phyloP scores from a whole-genome alignment of 2,888 invertebrate species.

The Unio pictorum region DNA sequence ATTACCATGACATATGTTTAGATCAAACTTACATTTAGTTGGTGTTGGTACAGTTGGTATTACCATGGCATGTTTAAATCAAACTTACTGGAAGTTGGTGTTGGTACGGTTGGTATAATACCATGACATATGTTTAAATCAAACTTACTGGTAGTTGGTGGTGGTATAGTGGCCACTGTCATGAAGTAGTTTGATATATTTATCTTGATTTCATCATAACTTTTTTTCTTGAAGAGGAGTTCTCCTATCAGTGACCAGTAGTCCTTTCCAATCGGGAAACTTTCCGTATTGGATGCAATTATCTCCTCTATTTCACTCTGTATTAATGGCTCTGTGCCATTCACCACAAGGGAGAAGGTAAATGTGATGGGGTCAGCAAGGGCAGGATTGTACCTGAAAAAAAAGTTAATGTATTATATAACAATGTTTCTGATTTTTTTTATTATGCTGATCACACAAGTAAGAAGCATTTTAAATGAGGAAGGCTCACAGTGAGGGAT shows the following conservation, averaged over 20 bases:
- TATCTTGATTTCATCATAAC: slow-evolving; percentile 31
- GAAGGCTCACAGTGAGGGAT: no score
- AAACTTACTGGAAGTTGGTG: no score
- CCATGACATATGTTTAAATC: not conserved
- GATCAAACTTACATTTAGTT: no score
- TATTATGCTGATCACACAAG: no score
- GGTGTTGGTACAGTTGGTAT: no score
- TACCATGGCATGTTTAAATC: no score
- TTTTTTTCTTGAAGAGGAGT: slow-evolving; percentile 8
- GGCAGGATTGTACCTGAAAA: slow-evolving; percentile 24
- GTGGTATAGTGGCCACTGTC: slow-evolving; percentile 23
- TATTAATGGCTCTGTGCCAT: slow-evolving; percentile 37
- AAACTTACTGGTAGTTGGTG: slow-evolving; percentile 33
- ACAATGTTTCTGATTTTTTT: no score
- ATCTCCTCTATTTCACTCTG: slow-evolving; percentile 28
- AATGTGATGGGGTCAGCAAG: slow-evolving; percentile 36
- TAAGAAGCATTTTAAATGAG: no score
- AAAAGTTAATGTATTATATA: no score
- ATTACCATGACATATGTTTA: no score
- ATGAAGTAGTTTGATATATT: slow-evolving; percentile 47
- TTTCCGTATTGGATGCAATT: slow-evolving; percentile 19
- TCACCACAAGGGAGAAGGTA: slow-evolving; percentile 46
- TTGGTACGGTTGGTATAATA: no score
- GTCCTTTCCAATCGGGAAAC: slow-evolving; percentile 20
- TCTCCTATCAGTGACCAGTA: slow-evolving; percentile 31